A percentile compares a stretch with the other conserved stretches of the same genome.
Evolutionary conservation across 2,113 vertebrate species (phyloP).

Genomic region (Scophthalmus maximus): DNA sequence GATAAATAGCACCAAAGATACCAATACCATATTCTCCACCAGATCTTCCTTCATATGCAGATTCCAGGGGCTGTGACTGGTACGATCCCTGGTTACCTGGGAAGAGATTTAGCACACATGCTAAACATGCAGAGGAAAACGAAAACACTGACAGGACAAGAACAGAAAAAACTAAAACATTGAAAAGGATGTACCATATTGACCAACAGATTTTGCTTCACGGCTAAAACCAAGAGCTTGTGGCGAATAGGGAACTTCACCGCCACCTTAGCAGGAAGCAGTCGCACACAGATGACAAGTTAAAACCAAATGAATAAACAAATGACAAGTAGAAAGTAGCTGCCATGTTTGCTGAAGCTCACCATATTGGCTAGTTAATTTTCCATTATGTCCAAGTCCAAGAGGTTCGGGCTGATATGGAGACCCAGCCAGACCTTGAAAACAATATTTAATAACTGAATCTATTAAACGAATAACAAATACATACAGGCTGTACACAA

Average conservation of each 20-base stretch:
- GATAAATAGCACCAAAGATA: background rate
- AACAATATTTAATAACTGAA: background rate
- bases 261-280: slow-evolving; percentile 41
- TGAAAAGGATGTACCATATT: slow-evolving; percentile 57
- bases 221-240: slow-evolving; percentile 47
- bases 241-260: slow-evolving; percentile 47
- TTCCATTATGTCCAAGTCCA: slow-evolving; percentile 35
- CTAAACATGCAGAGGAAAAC: background rate
- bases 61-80: slow-evolving; percentile 56
- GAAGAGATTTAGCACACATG: background rate
- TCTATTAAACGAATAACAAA: background rate
- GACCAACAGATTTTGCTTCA: slow-evolving; percentile 52
- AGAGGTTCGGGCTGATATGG: slow-evolving; percentile 48
- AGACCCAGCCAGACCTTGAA: slow-evolving; percentile 41
- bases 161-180: background rate
- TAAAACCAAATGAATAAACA: background rate
- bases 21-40: slow-evolving; percentile 29
- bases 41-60: slow-evolving; percentile 56
- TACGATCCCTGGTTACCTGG: slow-evolving; percentile 60
- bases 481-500: background rate
- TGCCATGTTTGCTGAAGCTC: slow-evolving; percentile 23
- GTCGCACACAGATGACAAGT: slow-evolving; percentile 11
- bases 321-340: background rate
- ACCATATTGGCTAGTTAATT: slow-evolving; percentile 56
- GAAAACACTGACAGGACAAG: background rate